phyloP scores from a whole-genome alignment of 2,113 vertebrate genomes.

The Balaeniceps rex region DNA sequence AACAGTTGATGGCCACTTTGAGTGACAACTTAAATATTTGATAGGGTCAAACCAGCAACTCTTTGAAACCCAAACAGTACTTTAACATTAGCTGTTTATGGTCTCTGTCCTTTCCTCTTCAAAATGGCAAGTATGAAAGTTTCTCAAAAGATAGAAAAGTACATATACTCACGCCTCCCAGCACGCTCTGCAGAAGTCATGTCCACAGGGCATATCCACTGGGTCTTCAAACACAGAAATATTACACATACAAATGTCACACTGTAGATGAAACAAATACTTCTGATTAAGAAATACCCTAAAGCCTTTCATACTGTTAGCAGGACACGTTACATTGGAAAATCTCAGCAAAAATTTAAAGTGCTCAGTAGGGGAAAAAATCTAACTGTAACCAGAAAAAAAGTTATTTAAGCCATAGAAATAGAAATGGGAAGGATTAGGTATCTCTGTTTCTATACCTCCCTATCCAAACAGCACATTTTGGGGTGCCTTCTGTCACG shows the following conservation, averaged over 20 bases:
- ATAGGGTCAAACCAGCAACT: neutral
- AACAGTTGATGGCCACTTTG: neutral
- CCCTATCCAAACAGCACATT: neutral
- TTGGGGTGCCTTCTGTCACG: neutral
- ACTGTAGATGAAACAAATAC: slow-evolving; percentile 74
- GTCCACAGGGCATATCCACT: slow-evolving; percentile 95
- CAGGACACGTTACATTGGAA: neutral
- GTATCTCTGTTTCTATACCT: neutral
- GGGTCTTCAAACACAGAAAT: slow-evolving; percentile 95
- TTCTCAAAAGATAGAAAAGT: neutral
- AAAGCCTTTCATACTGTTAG: neutral
- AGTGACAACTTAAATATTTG: neutral
- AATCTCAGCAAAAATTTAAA: neutral
- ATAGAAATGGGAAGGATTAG: neutral
- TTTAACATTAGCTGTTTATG: neutral
- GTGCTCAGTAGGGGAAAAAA: neutral
- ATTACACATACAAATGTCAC: slow-evolving; percentile 96
- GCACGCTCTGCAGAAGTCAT: slow-evolving; percentile 95
- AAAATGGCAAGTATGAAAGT: neutral
- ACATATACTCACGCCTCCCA: slow-evolving; percentile 92
- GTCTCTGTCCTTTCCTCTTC: neutral
- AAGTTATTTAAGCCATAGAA: neutral
- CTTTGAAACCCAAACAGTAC: neutral
- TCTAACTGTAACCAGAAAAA: neutral
- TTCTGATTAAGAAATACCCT: neutral